Evolutionary conservation across 92 coral and sea anemone genomes (phyloP), one percentile per base, ranked within the genome.

Genomic region (Muricea muricata): DNA sequence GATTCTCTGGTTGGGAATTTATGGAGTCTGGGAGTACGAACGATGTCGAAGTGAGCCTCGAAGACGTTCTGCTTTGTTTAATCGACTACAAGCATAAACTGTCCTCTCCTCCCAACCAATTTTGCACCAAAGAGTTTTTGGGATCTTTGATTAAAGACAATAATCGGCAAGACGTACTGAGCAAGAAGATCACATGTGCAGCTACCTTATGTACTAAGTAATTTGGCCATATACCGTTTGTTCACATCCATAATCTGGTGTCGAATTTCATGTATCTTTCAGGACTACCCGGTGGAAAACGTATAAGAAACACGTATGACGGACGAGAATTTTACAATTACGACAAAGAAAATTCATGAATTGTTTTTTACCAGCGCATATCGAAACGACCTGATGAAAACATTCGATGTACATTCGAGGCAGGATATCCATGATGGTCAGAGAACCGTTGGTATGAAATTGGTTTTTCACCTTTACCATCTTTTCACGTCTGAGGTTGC

Each of bases 381-480:
- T 28, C 74, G 39, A 4, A 4, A 45, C 17, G 40, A 67, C 32
- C 4, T 67, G 39, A 67, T 67, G 26, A 67, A 37, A 31, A 1
- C 74, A 23, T 67, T 4, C 21, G 17, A 67, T 67, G 42, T 32
- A 1, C n/a, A 23, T 2, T 12, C 5, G 17, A 29, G 74, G 74
- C 47, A 32, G 11, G 74, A 23, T 67, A 8, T 67, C 41, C 29
- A n/a, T 23, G 39, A 67, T 37, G 74, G 74, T 23, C 40, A 67
- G 74, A 67, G 39, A 67, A 33, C 42, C 26, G 21, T 67, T 4
- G 42, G 74, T 28, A 67, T 67, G 74, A 32, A 67, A 67, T 28
- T 67, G 47, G 74, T 67, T 1, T 67, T 67, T 67, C 74, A 67
- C 26, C 3, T 67, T 4, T 33, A 67, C 42, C 41, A 67, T 32